phyloP scores from a whole-genome alignment of 2,888 invertebrate species.

The Acleris literana region DNA sequence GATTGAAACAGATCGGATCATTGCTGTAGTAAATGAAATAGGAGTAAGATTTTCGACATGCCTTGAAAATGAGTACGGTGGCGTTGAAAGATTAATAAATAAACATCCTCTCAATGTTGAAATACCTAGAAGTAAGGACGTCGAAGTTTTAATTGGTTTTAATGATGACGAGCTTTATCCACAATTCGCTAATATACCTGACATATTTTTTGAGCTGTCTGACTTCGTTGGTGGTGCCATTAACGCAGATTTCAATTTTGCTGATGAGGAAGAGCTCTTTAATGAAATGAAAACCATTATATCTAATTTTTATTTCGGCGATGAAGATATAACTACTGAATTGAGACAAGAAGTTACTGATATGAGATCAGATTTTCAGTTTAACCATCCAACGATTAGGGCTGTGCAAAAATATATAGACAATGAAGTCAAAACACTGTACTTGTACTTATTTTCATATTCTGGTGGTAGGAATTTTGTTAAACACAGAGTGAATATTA shows the following conservation, averaged over 20 bases:
- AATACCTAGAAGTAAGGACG: constrained; percentile 9
- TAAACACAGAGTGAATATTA: constrained; percentile 41
- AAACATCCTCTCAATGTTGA: constrained; percentile 16
- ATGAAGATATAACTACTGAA: constrained; percentile 40
- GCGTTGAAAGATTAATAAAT: constrained; percentile 17
- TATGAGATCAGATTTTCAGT: constrained; percentile 49
- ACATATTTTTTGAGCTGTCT: background rate
- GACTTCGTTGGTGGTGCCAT: constrained; percentile 34
- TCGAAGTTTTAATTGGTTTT: constrained; percentile 28
- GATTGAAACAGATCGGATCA: constrained; percentile 8
- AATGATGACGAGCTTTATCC: constrained; percentile 18
- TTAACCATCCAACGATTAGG: constrained; percentile 46
- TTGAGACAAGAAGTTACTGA: constrained; percentile 40
- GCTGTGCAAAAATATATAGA: constrained; percentile 44
- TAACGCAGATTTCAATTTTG: constrained; percentile 39
- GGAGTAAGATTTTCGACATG: constrained; percentile 17
- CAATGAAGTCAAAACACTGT: constrained; percentile 44
- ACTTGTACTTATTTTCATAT: constrained; percentile 51
- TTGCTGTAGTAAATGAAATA: constrained; percentile 6
- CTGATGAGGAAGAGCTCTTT: constrained; percentile 38
- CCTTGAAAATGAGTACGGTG: constrained; percentile 24
- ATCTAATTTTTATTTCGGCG: constrained; percentile 47
- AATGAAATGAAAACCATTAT: constrained; percentile 39
- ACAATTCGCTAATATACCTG: background rate
- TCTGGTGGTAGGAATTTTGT: constrained; percentile 46